Evolutionary conservation across 2,797 vertebrate genomes (phyloP).

Genomic region (Phoebastria nigripes): DNA sequence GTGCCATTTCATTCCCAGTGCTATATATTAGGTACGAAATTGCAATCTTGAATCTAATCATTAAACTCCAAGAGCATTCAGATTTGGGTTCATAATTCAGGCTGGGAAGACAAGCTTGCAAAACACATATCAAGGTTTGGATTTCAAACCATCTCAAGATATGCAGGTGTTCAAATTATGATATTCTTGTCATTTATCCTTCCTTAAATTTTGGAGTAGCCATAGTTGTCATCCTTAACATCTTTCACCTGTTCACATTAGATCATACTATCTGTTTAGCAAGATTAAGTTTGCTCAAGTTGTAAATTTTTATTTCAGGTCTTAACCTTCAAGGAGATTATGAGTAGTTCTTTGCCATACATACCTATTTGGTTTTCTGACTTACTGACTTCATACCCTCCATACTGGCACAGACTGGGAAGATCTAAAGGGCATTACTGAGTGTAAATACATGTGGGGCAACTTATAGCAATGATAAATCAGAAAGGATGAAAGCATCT

Average conservation of each 20-base stretch:
- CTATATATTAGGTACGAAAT: neutral
- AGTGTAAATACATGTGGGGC: neutral
- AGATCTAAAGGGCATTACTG: neutral
- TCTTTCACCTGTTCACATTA: neutral
- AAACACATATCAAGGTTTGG: neutral
- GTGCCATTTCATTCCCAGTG: neutral
- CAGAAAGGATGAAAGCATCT: neutral
- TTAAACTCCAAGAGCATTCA: neutral
- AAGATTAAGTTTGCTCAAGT: neutral
- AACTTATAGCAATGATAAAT: neutral
- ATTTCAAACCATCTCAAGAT: neutral
- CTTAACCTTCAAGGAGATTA: neutral
- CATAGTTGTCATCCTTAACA: neutral
- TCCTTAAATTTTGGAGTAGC: neutral
- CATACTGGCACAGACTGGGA: neutral
- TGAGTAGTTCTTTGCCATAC: neutral
- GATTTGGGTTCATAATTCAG: neutral
- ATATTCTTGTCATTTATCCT: neutral
- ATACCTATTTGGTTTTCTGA: neutral
- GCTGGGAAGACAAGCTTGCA: neutral
- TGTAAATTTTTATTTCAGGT: neutral
- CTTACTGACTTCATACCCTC: neutral
- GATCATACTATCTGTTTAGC: neutral
- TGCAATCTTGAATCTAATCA: neutral
- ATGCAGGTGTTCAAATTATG: neutral